A percentile compares a stretch with the other conserved stretches of the same genome.
Conservation (phyloP, 1,140 invertebrate species). For the Drosophila bocki region DNA sequence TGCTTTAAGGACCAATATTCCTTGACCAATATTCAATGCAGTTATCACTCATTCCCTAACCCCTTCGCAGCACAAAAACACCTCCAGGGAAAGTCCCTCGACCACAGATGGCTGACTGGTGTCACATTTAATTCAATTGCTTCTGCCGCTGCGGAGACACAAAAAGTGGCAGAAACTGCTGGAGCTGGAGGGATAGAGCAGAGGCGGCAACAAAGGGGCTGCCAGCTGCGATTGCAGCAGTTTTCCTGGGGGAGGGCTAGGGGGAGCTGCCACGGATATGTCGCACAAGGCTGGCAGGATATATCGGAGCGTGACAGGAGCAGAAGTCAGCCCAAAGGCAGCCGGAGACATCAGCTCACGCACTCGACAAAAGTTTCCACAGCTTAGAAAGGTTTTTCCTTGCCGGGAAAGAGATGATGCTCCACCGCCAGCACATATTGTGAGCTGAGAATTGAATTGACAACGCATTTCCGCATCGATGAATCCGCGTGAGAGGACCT, state of each 20-base stretch:
- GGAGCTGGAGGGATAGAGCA: constrained; percentile 46
- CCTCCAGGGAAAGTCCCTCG: neutral
- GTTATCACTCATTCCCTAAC: neutral
- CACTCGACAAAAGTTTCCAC: constrained; percentile 62
- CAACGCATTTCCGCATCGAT: constrained; percentile 77
- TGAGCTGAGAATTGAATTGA: constrained; percentile 64
- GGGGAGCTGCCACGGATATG: constrained; percentile 62
- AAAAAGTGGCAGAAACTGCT: constrained; percentile 61
- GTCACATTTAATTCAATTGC: constrained; percentile 77
- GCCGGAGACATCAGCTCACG: constrained; percentile 41
- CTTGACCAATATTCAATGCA: constrained; percentile 3
- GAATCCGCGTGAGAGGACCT: constrained; percentile 34
- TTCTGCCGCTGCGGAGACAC: constrained; percentile 14
- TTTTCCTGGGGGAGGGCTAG: neutral
- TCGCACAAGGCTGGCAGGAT: constrained; percentile 65
- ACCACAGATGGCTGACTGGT: constrained; percentile 43
- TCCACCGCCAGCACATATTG: constrained; percentile 2
- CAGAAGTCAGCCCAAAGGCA: constrained; percentile 41
- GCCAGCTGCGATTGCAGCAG: constrained; percentile 40
- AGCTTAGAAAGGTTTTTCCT: constrained; percentile 45
- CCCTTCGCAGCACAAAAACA: neutral
- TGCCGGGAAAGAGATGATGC: neutral
- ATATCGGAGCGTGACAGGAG: constrained; percentile 74
- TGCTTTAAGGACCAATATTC: neutral
- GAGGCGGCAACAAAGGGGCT: constrained; percentile 60